Base-by-base conservation (phyloP, 2,888 invertebrate species). In the Drosophila fungiperda region DNA sequence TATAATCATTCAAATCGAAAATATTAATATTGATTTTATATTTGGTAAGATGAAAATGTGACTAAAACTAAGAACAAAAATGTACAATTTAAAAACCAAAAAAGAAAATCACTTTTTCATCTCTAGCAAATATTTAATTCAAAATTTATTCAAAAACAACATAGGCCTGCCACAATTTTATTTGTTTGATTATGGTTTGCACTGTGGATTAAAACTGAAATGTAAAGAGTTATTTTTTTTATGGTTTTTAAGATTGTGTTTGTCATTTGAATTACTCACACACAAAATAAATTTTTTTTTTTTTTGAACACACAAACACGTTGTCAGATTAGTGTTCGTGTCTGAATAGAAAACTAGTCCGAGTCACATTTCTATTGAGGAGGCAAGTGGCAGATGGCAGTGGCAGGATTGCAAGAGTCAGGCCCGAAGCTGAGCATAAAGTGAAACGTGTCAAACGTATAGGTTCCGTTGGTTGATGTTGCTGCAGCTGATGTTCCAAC, bases 401-500 rank as follows among this genome's bases (percentile, higher is more conserved):
- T 5, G 53, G 5, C 36, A n/a, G 15, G 9, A 4, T 12, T 8
- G 5, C 23, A 17, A 5, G 15, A n/a, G 15, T 15, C 36, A 48
- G 26, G 2, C 53, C 61, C 15, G 26, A 20, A 36, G 50, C 36
- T 29, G 17, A 35, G 38, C 23, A 50, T 33, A 23, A 62, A 67
- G 42, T 33, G 53, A 38, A 36, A 61, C 6, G 33, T 72, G 61
- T 62, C 71, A 55, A 71, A 50, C 29, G 58, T 58, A 65, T 42
- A 23, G 6, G 32, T 20, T 32, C n/a, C 38, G 3, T 36, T 35
- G 15, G 11, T 12, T 29, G 26, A 29, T 29, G 26, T 40, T 29
- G 20, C 32, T 42, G 40, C 38, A 55, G 29, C 6, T 57, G 40
- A n/a, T 40, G 29, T 26, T 54, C 17, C 29, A 40, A n/a, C 15